Evolutionary conservation across 2,113 vertebrate species (phyloP).

Genomic region (Forbesichthys agassizii): DNA sequence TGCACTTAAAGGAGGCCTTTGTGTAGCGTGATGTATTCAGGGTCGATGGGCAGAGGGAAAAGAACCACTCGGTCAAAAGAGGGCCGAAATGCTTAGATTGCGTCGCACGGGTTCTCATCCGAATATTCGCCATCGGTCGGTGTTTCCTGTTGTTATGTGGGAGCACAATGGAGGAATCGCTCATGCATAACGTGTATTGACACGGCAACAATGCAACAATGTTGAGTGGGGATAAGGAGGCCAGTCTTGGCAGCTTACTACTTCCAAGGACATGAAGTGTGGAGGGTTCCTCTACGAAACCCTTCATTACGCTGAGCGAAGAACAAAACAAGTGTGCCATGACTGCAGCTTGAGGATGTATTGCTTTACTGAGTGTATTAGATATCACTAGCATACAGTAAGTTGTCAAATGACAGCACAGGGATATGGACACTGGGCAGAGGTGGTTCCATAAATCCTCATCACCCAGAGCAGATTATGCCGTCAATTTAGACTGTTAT

Average conservation of each 20-base stretch:
- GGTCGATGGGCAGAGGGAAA: constrained; percentile 51
- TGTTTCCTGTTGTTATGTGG: constrained; percentile 66
- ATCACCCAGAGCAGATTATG: constrained; percentile 54
- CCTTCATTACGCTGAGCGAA: constrained; percentile 34
- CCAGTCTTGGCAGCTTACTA: constrained; percentile 31
- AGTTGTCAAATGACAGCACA: constrained; percentile 18
- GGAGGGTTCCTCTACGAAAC: background rate
- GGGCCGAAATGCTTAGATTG: constrained; percentile 49
- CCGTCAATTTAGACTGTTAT: constrained; percentile 59
- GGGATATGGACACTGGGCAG: constrained; percentile 15
- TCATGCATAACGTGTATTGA: constrained; percentile 61
- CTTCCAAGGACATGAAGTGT: constrained; percentile 45
- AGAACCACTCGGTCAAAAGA: constrained; percentile 43
- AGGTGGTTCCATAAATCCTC: constrained; percentile 27
- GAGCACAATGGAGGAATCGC: constrained; percentile 67
- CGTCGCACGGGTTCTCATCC: constrained; percentile 60
- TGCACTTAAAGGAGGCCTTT: constrained; percentile 73
- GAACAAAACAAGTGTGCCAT: constrained; percentile 30
- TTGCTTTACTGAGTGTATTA: background rate
- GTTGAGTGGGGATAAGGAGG: constrained; percentile 59
- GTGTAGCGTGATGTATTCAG: constrained; percentile 69
- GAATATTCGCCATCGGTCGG: constrained; percentile 43
- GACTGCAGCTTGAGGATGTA: background rate
- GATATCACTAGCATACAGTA: background rate
- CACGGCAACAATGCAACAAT: constrained; percentile 68